Evolutionary conservation across 1,140 invertebrate species (phyloP).

Genomic region (Babylonia areolata): DNA sequence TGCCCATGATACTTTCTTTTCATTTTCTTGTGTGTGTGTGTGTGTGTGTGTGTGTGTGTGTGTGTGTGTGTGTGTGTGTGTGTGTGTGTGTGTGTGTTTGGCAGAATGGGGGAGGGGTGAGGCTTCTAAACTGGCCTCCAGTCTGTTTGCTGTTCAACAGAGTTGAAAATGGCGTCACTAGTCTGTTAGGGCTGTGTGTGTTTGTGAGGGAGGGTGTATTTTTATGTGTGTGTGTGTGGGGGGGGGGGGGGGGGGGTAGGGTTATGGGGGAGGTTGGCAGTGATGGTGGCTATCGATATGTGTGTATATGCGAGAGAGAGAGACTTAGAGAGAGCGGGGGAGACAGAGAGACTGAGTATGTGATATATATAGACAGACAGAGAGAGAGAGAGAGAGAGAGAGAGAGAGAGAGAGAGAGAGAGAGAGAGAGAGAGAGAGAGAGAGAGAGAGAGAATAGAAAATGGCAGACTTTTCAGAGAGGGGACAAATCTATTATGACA

Average conservation of each 20-base stretch:
- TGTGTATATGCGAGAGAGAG: no score
- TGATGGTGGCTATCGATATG: no score
- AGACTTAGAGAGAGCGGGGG: no score
- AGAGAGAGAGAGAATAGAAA: neutral
- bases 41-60: neutral
- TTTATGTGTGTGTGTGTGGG: neutral
- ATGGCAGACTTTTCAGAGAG: no score
- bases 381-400: neutral
- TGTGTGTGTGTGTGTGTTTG: conserved; percentile 9
- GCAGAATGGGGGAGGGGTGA: neutral
- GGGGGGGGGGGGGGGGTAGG: no score
- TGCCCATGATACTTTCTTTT: no score
- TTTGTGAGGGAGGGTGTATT: no score
- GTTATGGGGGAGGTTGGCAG: no score
- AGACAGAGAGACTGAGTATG: no score
- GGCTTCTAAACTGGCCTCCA: neutral
- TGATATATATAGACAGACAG: no score
- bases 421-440: neutral
- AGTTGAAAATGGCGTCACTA: neutral
- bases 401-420: neutral
- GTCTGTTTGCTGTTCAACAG: neutral
- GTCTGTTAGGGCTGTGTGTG: neutral
- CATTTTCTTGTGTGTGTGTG: no score
- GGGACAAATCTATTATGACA: no score
- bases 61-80: conserved; percentile 14